phyloP scores from a whole-genome alignment of 2,113 vertebrate species.

The Trogon surrucura region DNA sequence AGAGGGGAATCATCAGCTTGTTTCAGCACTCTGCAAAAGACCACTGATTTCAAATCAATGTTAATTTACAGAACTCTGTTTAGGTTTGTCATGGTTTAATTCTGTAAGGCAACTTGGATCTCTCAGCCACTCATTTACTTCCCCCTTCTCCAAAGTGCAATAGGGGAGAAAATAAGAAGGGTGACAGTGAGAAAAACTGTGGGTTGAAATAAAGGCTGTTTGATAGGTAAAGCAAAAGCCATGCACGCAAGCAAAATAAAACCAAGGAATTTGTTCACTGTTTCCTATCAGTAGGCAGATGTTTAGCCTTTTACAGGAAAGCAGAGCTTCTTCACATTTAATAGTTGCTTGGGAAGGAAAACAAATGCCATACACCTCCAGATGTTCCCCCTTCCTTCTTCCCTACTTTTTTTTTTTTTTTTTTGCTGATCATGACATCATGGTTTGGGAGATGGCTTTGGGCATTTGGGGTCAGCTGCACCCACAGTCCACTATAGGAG shows the following conservation, averaged over 20 bases:
- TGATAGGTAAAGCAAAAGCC: not conserved
- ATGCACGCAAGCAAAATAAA: not conserved
- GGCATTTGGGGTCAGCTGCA: not conserved
- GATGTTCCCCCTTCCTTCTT: not conserved
- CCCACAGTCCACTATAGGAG: fast-evolving
- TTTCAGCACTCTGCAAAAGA: not conserved
- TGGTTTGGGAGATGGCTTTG: not conserved
- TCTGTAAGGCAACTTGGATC: not conserved
- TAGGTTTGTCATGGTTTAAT: fast-evolving
- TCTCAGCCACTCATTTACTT: not conserved
- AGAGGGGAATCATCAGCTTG: not conserved
- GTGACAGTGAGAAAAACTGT: not conserved
- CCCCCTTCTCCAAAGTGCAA: fast-evolving
- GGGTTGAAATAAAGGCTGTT: not conserved
- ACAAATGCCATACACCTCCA: fast-evolving
- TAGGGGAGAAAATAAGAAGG: not conserved
- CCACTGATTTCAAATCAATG: not conserved
- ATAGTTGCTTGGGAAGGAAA: not conserved
- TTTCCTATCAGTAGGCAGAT: not conserved
- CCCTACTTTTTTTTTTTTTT: not conserved
- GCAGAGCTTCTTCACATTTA: not conserved
- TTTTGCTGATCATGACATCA: fast-evolving
- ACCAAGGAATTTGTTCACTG: not conserved
- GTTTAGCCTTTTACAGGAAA: not conserved
- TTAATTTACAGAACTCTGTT: not conserved